A percentile compares a stretch with the other conserved stretches of the same genome.
Conservation (phyloP, 1,140 invertebrate genomes). For the Philopotamus ludificatus region DNA sequence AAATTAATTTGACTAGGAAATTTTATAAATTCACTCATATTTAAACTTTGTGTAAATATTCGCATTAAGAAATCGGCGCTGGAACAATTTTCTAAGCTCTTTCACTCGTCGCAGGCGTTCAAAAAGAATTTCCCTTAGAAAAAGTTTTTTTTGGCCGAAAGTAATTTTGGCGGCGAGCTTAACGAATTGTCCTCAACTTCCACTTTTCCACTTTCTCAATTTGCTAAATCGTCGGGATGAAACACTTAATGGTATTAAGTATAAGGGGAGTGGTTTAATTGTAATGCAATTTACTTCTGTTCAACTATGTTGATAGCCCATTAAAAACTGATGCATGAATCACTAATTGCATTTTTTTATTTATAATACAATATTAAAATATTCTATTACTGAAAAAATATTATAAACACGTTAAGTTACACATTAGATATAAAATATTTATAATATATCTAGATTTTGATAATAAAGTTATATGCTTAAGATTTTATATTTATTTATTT, state of each 20-base stretch:
- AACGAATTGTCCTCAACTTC: conserved; percentile 1
- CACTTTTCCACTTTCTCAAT: not conserved
- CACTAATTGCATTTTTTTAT: too few relatives aligned
- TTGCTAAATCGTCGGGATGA: not conserved
- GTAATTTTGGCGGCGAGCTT: not conserved
- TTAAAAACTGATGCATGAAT: too few relatives aligned
- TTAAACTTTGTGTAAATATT: not conserved
- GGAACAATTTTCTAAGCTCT: not conserved
- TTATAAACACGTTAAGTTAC: too few relatives aligned
- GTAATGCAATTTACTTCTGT: not conserved
- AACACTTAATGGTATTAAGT: not conserved
- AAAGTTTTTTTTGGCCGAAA: not conserved
- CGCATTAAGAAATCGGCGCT: not conserved
- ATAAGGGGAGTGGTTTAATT: not conserved
- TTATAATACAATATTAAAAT: too few relatives aligned
- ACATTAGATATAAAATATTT: too few relatives aligned
- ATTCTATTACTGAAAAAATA: too few relatives aligned
- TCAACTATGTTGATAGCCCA: too few relatives aligned
- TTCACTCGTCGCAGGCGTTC: not conserved
- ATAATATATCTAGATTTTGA: too few relatives aligned
- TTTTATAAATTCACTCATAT: too few relatives aligned
- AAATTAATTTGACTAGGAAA: too few relatives aligned
- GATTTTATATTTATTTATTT: too few relatives aligned
- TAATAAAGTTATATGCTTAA: too few relatives aligned
- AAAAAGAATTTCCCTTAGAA: not conserved